Percentiles rank a stretch among this genome's conserved stretches.
phyloP scores from a whole-genome alignment of 2,888 invertebrate species.

The Rotaria sp. region DNA sequence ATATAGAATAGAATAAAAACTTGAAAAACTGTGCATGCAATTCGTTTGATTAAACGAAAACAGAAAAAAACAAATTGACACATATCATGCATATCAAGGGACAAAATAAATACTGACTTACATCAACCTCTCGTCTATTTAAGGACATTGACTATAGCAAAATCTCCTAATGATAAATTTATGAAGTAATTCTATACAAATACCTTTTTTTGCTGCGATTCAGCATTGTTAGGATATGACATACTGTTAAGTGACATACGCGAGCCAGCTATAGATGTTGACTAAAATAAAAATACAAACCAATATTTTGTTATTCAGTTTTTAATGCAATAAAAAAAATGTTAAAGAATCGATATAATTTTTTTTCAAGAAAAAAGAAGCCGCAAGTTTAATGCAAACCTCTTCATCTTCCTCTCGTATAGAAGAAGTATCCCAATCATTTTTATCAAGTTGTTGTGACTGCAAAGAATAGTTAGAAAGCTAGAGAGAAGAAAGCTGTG shows the following conservation, averaged over 20 bases:
- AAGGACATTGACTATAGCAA: constrained; percentile 20
- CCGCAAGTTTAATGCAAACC: background rate
- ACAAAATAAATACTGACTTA: background rate
- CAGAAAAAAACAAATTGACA: background rate
- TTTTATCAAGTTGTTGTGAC: background rate
- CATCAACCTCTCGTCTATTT: constrained; percentile 25
- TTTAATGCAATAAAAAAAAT: background rate
- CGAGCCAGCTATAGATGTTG: background rate
- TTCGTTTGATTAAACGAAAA: background rate
- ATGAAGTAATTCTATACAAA: background rate
- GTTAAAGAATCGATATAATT: background rate
- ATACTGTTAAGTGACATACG: constrained; percentile 21
- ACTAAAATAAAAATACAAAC: background rate
- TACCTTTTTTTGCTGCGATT: background rate
- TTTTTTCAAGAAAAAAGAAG: background rate
- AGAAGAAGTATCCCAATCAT: background rate
- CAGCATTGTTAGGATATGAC: background rate
- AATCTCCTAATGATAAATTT: background rate
- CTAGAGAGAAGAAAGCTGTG: background rate
- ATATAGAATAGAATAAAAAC: background rate
- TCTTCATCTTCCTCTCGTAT: background rate
- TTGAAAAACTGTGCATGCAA: background rate
- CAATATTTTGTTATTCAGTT: background rate
- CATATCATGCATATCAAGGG: background rate
- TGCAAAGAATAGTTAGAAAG: background rate